Percentiles rank a stretch among this genome's conserved stretches.
These are phyloP conservation scores for Lepidostoma basale DNA, from an alignment of 1,140 invertebrate genomes.

Conservation along the genomic window DNA sequence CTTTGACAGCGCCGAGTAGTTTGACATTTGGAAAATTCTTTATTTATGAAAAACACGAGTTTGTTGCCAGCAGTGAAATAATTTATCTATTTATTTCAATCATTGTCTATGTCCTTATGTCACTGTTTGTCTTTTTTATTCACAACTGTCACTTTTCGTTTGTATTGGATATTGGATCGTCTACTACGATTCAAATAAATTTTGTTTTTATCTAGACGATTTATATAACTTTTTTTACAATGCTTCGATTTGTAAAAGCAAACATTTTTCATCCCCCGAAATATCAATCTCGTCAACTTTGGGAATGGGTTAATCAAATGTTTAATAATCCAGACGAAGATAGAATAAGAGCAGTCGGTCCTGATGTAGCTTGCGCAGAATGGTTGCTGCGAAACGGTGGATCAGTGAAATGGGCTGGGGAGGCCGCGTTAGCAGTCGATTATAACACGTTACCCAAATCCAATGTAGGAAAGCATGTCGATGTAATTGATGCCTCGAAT, in stretches of 20 bases:
- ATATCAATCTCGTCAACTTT: conserved; percentile 49
- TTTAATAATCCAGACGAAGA: conserved; percentile 70
- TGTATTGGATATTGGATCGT: too few species aligned
- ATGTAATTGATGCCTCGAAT: conserved; percentile 77
- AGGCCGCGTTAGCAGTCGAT: conserved; percentile 63
- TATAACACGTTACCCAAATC: conserved; percentile 71
- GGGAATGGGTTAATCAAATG: conserved; percentile 64
- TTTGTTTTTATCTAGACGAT: too few species aligned
- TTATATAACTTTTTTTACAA: too few species aligned
- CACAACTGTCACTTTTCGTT: too few species aligned
- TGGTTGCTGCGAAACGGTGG: conserved; percentile 87
- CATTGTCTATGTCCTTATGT: too few species aligned
- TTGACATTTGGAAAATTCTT: conserved; percentile 21
- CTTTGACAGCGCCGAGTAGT: neutral
- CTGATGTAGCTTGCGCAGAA: conserved; percentile 88
- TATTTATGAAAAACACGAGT: too few species aligned
- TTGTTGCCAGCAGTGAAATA: too few species aligned
- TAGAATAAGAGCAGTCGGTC: conserved; percentile 75
- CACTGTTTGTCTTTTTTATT: too few species aligned
- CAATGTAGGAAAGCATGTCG: conserved; percentile 55
- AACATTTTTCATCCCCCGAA: conserved; percentile 1
- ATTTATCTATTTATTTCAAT: too few species aligned
- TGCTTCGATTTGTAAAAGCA: conserved; percentile 4
- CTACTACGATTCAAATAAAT: too few species aligned
- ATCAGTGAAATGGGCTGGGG: conserved; percentile 69